phyloP scores from a whole-genome alignment of 1,140 invertebrate species.

The Oscheius sp. region DNA sequence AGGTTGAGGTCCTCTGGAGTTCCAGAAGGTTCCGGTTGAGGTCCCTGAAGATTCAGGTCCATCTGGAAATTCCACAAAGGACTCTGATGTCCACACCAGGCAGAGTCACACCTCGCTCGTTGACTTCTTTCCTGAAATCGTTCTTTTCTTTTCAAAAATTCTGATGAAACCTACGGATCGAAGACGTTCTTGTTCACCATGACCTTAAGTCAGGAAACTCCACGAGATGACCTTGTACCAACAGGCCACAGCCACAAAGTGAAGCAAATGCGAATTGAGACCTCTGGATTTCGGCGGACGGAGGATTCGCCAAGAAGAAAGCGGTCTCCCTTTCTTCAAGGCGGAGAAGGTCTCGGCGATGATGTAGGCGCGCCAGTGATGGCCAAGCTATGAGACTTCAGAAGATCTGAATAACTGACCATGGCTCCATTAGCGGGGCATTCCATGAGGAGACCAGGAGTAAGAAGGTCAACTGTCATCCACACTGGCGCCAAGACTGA shows the following conservation, averaged over 20 bases:
- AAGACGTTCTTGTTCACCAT: constrained; percentile 84
- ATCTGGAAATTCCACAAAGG: not conserved
- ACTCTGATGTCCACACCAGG: not conserved
- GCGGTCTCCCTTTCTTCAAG: constrained; percentile 34
- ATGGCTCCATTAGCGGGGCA: constrained; percentile 60
- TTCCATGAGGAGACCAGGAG: constrained; percentile 71
- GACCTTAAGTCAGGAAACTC: constrained; percentile 80
- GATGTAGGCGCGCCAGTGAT: constrained; percentile 15
- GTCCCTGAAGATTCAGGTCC: too few species aligned
- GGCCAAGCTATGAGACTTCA: constrained; percentile 9
- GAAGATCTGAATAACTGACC: not conserved
- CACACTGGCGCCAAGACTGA: constrained; percentile 62
- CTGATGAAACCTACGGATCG: constrained; percentile 17
- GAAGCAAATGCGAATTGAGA: constrained; percentile 70
- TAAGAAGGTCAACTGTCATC: constrained; percentile 91
- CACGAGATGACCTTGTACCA: constrained; percentile 84
- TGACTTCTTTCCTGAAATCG: not conserved
- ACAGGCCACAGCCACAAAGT: constrained; percentile 79
- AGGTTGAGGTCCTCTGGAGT: too few species aligned
- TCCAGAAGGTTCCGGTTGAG: too few species aligned
- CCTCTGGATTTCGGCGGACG: not conserved
- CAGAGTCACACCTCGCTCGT: not conserved
- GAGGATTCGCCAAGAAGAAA: constrained; percentile 22
- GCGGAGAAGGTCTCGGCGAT: constrained; percentile 33
- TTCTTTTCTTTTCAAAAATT: not conserved